phyloP scores from a whole-genome alignment of 35 echinoderm and acorn worm genomes.

The Patiria miniata region DNA sequence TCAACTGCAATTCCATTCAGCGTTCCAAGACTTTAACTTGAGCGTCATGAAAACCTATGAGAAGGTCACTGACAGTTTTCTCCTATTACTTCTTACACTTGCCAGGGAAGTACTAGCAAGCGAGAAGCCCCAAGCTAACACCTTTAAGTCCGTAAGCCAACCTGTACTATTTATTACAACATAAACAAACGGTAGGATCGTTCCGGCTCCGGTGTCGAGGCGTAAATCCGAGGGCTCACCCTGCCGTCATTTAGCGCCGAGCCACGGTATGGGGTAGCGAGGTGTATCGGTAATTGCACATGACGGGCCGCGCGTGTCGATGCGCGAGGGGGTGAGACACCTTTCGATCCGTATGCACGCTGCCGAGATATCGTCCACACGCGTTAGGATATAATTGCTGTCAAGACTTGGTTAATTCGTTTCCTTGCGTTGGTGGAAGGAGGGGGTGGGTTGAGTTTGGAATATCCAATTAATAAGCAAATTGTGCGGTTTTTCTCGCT shows the following conservation, averaged over 20 bases:
- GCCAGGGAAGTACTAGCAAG: not conserved
- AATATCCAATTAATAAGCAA: no score
- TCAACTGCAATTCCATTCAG: no score
- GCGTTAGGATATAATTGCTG: no score
- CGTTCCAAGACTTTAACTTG: no score
- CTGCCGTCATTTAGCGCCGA: not conserved
- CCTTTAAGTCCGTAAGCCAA: not conserved
- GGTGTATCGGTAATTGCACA: slow-evolving; percentile 21
- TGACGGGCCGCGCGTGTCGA: slow-evolving; percentile 15
- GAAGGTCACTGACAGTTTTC: no score
- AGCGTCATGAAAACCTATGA: no score
- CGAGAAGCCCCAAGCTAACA: not conserved
- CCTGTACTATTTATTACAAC: slow-evolving; percentile 16
- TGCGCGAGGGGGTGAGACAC: not conserved
- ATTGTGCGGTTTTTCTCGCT: no score
- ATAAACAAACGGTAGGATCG: not conserved
- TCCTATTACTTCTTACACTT: not conserved
- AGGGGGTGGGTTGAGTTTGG: no score
- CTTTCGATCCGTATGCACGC: not conserved
- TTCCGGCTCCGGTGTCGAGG: not conserved
- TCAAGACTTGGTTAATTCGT: no score
- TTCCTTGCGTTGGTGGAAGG: no score
- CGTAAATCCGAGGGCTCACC: not conserved
- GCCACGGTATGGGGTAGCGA: not conserved
- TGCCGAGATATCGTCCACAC: not conserved